Conservation (phyloP, 2,888 invertebrate genomes). For the Chrysopilus asiliformis region DNA sequence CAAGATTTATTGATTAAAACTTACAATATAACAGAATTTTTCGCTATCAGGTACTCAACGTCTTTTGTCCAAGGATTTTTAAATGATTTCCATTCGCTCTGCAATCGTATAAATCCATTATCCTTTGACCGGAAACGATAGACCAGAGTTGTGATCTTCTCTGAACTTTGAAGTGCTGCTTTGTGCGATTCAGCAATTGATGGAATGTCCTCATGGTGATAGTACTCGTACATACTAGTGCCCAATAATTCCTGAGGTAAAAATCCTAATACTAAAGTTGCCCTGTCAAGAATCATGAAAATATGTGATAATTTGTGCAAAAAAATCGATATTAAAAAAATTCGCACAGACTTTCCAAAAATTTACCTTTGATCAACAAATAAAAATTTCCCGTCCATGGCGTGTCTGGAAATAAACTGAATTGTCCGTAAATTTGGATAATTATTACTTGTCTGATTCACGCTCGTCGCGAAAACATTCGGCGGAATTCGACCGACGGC, state of each 20-base stretch:
- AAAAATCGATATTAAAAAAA: no score
- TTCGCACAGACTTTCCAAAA: slow-evolving; percentile 1
- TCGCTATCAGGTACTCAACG: slow-evolving; percentile 78
- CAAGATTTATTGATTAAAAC: background rate
- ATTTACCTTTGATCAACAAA: slow-evolving; percentile 85
- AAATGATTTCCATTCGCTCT: slow-evolving; percentile 80
- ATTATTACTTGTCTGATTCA: slow-evolving; percentile 36
- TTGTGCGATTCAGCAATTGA: slow-evolving; percentile 74
- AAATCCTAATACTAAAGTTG: slow-evolving; percentile 77
- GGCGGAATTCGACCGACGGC: slow-evolving; percentile 70
- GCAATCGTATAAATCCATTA: slow-evolving; percentile 52
- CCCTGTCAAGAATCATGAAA: slow-evolving; percentile 41
- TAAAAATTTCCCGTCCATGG: slow-evolving; percentile 81
- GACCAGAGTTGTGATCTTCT: slow-evolving; percentile 50
- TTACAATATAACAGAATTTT: slow-evolving; percentile 63
- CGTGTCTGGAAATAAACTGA: slow-evolving; percentile 72
- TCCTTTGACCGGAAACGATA: slow-evolving; percentile 73
- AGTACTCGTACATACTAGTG: slow-evolving; percentile 87
- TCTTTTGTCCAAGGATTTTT: slow-evolving; percentile 94
- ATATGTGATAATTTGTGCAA: slow-evolving; percentile 3
- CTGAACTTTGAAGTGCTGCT: slow-evolving; percentile 51
- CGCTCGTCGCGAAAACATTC: slow-evolving; percentile 38
- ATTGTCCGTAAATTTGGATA: slow-evolving; percentile 46
- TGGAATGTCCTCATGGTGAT: slow-evolving; percentile 66
- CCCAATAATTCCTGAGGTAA: slow-evolving; percentile 86